Evolutionary conservation across 2,113 vertebrate genomes (phyloP), one percentile per base, ranked within the genome.

Genomic region (Oreochromis niloticus): DNA sequence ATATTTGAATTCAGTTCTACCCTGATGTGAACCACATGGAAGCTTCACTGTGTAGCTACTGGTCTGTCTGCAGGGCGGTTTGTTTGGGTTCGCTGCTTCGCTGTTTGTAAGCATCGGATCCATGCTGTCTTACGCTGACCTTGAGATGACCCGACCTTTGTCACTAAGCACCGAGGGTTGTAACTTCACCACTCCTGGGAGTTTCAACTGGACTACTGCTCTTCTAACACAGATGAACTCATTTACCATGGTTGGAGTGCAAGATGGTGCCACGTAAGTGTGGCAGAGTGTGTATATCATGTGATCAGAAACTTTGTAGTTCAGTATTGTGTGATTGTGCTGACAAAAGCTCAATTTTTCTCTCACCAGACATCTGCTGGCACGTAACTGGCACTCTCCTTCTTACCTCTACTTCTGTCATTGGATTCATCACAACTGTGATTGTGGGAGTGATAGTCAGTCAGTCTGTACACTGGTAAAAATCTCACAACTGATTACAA

Each of bases 371-470:
- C 84, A 95, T 84, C 75, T 94, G 78, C 78, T 94, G 82, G 96
- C 96, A 46, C 9, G 1, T 1, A 43, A 32, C 14, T 97, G 96
- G 97, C 97, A 97, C 93, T 97, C 97, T 30, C 84, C 97, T 71
- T 98, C 97, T 54, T 98, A 97, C 90, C 83, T 97, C 19, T 97
- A 98, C 95, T 97, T 97, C 96, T 88, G 95, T 96, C 3, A 52
- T 98, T 90, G 97, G 97, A 71, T 97, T 97, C 5, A 83, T 97
- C 9, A 75, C 85, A 34, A 94, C 95, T 22, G 5, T 98, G 50
- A 10, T 3, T 30, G 96, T 97, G 66, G 98, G 97, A 83, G 43
- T 97, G 50, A 90, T 96, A 34, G 81, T 95, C 87, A 34, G 81
- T 95, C 87, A 98, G 97, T 90, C 90, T 98, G 6, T 43, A 96